Percentiles rank a stretch among this genome's conserved stretches.
phyloP scores from a whole-genome alignment of 2,888 invertebrate species.

The Ormyrus nitidulus region DNA sequence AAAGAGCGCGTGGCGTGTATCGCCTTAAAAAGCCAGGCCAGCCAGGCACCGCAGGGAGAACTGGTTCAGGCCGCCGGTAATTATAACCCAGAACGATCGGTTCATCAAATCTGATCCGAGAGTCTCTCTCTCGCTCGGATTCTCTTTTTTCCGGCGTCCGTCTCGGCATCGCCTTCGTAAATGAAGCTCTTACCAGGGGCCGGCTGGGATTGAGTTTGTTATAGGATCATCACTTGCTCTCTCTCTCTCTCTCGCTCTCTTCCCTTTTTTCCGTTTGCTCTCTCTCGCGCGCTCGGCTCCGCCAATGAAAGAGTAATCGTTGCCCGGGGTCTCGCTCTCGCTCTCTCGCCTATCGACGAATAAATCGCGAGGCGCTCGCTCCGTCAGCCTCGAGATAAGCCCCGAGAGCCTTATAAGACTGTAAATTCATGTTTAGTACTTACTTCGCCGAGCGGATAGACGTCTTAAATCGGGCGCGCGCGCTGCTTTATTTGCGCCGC shows the following conservation, averaged over 20 bases:
- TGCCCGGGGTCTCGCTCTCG: slow-evolving; percentile 6
- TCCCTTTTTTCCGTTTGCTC: not conserved
- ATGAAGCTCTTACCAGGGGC: slow-evolving; percentile 70
- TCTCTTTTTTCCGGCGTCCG: slow-evolving; percentile 49
- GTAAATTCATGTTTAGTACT: too few relatives aligned
- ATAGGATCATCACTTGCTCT: slow-evolving; percentile 67
- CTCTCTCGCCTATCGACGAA: too few relatives aligned
- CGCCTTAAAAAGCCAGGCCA: slow-evolving; percentile 38
- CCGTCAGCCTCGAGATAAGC: too few relatives aligned
- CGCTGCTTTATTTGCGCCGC: too few relatives aligned
- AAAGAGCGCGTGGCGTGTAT: not conserved
- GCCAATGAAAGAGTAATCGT: slow-evolving; percentile 61
- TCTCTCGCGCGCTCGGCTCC: slow-evolving; percentile 50
- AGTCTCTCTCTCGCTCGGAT: slow-evolving; percentile 14
- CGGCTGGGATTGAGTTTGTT: slow-evolving; percentile 68
- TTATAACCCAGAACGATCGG: slow-evolving; percentile 72
- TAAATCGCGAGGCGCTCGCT: too few relatives aligned
- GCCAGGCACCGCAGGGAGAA: slow-evolving; percentile 33
- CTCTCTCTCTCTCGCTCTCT: slow-evolving; percentile 30
- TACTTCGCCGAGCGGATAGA: too few relatives aligned
- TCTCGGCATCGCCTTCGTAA: slow-evolving; percentile 53
- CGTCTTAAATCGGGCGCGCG: too few relatives aligned
- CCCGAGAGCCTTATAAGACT: too few relatives aligned
- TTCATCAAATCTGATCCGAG: slow-evolving; percentile 67
- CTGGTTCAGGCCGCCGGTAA: slow-evolving; percentile 67